Evolutionary conservation across 2,888 invertebrate genomes (phyloP).

Genomic region (Mythimna loreyi): DNA sequence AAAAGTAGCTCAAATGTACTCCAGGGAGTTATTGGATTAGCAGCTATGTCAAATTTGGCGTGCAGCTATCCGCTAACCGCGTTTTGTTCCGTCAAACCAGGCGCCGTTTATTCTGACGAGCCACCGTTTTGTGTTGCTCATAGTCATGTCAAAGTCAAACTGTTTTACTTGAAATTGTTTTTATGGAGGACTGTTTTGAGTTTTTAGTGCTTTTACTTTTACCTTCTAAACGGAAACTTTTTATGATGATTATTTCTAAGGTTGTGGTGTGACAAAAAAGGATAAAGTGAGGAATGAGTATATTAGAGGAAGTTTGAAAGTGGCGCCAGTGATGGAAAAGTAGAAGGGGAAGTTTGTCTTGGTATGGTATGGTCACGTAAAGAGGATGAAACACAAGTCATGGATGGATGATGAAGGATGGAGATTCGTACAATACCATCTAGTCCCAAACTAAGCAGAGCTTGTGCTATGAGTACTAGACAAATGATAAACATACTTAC

Average conservation of each 20-base stretch:
- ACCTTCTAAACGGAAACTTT: background rate
- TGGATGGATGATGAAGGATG: too few species aligned
- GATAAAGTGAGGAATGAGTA: too few species aligned
- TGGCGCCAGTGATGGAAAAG: too few species aligned
- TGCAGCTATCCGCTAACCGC: slow-evolving; percentile 35
- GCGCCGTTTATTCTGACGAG: slow-evolving; percentile 1
- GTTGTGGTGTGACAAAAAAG: too few species aligned
- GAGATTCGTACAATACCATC: too few species aligned
- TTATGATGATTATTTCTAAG: background rate
- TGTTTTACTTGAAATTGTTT: slow-evolving; percentile 23
- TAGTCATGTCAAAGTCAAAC: slow-evolving; percentile 15
- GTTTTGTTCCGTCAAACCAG: slow-evolving; percentile 17
- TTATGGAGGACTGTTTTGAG: background rate
- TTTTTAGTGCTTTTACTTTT: slow-evolving; percentile 4
- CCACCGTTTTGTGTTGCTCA: slow-evolving; percentile 7
- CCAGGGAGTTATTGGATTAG: slow-evolving; percentile 59
- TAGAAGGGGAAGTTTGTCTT: too few species aligned
- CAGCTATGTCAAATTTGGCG: slow-evolving; percentile 59
- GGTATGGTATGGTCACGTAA: too few species aligned
- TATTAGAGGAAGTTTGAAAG: too few species aligned
- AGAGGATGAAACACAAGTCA: too few species aligned
- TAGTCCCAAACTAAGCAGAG: too few species aligned
- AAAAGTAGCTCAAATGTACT: slow-evolving; percentile 43
- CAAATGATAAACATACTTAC: too few species aligned
- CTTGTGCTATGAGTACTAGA: too few species aligned